phyloP scores from a whole-genome alignment of 1,140 invertebrate species.

The Brachionus plicatilis region DNA sequence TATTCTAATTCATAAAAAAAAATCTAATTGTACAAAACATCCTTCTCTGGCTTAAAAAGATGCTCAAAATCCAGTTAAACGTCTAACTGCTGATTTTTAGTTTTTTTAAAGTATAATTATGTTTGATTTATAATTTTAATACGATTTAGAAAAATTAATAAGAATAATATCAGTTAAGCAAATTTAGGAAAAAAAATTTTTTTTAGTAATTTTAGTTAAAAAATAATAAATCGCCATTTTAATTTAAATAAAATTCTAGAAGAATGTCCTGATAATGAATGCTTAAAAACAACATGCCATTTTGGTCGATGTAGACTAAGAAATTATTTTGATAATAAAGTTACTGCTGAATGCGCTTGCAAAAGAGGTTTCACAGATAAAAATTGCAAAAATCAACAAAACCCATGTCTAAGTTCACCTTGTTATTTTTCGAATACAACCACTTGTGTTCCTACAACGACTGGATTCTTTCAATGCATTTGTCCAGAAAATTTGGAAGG shows the following conservation, averaged over 20 bases:
- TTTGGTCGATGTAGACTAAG: background rate
- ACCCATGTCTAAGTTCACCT: background rate
- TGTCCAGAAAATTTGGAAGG: slow-evolving; percentile 12
- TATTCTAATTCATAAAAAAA: no score
- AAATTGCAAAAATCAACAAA: background rate
- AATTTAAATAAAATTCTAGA: background rate
- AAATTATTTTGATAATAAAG: background rate
- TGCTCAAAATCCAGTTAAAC: no score
- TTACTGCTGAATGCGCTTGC: background rate
- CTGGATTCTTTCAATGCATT: background rate
- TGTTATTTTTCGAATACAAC: background rate
- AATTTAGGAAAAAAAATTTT: no score
- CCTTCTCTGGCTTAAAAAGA: no score
- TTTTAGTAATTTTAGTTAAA: no score
- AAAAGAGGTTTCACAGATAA: background rate
- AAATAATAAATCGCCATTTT: no score
- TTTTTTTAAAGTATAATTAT: no score
- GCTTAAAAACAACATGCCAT: background rate
- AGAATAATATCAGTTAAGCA: no score
- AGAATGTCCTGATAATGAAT: background rate
- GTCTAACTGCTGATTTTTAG: no score
- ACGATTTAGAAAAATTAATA: no score
- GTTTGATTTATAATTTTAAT: no score
- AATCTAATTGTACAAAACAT: no score
- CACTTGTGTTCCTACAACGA: background rate